A percentile compares a stretch with the other conserved stretches of the same genome.
phyloP scores from a whole-genome alignment of 2,797 vertebrate genomes.

The Parauchenoglanis punctatus region DNA sequence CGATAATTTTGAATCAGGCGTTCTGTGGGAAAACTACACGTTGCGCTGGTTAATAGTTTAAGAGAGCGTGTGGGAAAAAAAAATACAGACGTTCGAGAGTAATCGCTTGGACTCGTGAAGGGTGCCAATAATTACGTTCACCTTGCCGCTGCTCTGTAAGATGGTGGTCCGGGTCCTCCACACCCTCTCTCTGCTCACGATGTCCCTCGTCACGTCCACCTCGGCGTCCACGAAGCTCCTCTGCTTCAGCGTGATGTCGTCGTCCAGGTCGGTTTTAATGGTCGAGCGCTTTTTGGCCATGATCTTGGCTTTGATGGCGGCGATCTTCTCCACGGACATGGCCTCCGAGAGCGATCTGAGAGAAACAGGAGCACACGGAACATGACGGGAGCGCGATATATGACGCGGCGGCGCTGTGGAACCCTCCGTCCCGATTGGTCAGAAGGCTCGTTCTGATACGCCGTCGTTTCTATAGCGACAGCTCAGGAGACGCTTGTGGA shows the following conservation, averaged over 20 bases:
- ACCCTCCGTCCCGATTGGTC: neutral
- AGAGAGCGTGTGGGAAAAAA: neutral
- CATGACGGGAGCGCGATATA: neutral
- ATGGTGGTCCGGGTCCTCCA: conserved; percentile 99
- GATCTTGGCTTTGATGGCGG: conserved; percentile 99
- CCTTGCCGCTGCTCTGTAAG: conserved; percentile 97
- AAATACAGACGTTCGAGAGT: neutral
- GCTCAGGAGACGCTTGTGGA: neutral
- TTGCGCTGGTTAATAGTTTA: neutral
- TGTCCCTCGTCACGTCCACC: conserved; percentile 95
- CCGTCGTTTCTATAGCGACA: neutral
- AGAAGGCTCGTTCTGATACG: neutral
- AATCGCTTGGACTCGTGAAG: neutral
- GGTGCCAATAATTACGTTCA: conserved; percentile 59
- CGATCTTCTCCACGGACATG: conserved; percentile 99
- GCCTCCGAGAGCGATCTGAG: conserved; percentile 95
- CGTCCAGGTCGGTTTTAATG: conserved; percentile 97
- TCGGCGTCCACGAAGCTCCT: conserved; percentile 98
- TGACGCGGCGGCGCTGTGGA: no score
- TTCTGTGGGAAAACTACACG: neutral
- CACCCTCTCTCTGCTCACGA: conserved; percentile 95
- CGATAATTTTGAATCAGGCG: neutral
- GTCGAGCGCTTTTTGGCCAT: conserved; percentile 99
- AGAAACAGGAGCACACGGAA: neutral
- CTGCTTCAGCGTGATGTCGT: conserved; percentile 95